Evolutionary conservation across 2,113 vertebrate species (phyloP).

Genomic region (Rhinoderma darwinii): DNA sequence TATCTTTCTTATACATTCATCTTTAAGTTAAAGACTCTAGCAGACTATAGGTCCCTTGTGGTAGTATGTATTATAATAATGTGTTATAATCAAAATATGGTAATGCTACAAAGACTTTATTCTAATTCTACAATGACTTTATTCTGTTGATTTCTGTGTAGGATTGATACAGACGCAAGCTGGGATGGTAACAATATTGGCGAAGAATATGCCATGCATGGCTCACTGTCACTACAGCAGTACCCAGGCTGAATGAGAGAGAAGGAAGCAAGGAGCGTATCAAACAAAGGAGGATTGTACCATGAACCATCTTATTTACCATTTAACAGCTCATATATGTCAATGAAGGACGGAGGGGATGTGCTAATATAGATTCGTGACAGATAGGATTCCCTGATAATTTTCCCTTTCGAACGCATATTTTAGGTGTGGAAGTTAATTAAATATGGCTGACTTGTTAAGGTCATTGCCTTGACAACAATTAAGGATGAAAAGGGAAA

Average conservation of each 20-base stretch:
- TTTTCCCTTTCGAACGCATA: conserved; percentile 74
- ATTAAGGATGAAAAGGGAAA: conserved; percentile 75
- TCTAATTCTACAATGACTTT: not conserved
- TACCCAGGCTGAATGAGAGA: not conserved
- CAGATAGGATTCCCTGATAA: conserved; percentile 69
- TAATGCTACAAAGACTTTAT: not conserved
- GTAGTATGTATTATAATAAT: not conserved
- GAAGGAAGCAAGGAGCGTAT: not conserved
- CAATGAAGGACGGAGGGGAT: conserved; percentile 49
- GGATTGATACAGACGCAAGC: not conserved
- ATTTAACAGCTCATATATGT: conserved; percentile 22
- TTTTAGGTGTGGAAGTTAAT: conserved; percentile 79
- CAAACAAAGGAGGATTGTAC: conserved; percentile 3
- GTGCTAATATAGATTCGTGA: conserved; percentile 66
- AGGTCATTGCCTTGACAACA: conserved; percentile 85
- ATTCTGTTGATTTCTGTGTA: not conserved
- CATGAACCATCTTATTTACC: conserved; percentile 12
- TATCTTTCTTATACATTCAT: conserved; percentile 11
- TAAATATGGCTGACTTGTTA: conserved; percentile 76
- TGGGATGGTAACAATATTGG: not conserved
- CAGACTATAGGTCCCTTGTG: conserved; percentile 1
- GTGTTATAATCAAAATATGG: conserved; percentile 17
- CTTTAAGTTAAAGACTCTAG: not conserved
- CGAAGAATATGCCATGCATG: conserved; percentile 2
- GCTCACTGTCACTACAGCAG: conserved; percentile 4